Percentiles rank a stretch among this genome's conserved stretches.
These are phyloP conservation scores for Scaptomyza tumidula DNA, from an alignment of 2,888 invertebrate genomes.

Conservation along the genomic window DNA sequence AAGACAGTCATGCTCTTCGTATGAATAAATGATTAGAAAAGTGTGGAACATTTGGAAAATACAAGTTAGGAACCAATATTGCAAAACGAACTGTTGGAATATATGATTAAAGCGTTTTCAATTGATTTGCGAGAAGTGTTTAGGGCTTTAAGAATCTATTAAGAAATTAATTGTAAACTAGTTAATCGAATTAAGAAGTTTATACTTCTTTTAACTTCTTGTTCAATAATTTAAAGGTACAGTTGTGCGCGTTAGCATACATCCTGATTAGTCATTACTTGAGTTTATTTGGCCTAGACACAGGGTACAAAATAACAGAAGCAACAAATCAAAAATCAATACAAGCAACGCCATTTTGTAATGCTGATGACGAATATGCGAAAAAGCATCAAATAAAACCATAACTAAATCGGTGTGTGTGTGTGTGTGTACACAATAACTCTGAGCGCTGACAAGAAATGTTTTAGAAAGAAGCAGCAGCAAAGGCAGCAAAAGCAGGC, in stretches of 20 bases:
- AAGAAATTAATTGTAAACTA: background rate
- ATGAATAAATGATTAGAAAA: constrained; percentile 14
- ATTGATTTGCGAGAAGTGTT: background rate
- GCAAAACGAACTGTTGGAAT: background rate
- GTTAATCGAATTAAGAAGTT: no score
- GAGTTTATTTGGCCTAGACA: constrained; percentile 44
- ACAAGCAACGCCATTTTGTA: constrained; percentile 70
- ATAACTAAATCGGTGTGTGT: constrained; percentile 59
- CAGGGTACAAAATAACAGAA: constrained; percentile 32
- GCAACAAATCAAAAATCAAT: constrained; percentile 74
- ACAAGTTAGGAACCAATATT: background rate
- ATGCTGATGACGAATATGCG: constrained; percentile 12
- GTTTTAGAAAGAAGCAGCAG: constrained; percentile 56
- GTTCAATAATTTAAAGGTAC: constrained; percentile 23
- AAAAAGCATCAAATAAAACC: constrained; percentile 64
- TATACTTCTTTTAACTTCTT: no score
- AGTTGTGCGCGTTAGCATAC: constrained; percentile 30
- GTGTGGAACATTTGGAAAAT: background rate
- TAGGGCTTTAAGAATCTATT: background rate
- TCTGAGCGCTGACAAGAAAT: constrained; percentile 58
- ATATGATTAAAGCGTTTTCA: background rate
- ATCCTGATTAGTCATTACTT: constrained; percentile 33
- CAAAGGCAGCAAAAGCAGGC: constrained; percentile 24
- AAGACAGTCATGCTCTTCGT: constrained; percentile 8
- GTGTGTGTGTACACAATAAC: constrained; percentile 38